A percentile compares a stretch with the other conserved stretches of the same genome.
phyloP scores from a whole-genome alignment of 2,113 vertebrate species.

The Mellivora capensis region DNA sequence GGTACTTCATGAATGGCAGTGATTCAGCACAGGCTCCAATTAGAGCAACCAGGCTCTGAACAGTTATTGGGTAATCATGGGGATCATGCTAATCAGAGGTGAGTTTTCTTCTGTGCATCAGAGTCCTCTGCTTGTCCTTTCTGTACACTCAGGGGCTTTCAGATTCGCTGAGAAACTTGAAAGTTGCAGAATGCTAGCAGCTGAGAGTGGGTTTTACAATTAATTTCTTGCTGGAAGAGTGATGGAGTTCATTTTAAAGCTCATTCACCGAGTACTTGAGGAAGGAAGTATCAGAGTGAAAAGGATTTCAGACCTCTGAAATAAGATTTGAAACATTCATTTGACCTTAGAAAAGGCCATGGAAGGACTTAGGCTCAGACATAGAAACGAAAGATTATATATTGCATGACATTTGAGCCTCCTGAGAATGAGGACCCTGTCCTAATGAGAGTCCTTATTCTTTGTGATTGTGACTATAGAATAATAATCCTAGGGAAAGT shows the following conservation, averaged over 20 bases:
- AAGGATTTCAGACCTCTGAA: conserved; percentile 1
- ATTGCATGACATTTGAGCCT: neutral
- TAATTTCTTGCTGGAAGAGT: neutral
- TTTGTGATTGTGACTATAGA: neutral
- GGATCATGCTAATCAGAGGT: neutral
- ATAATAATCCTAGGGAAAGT: neutral
- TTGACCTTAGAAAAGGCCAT: neutral
- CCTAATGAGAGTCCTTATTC: neutral
- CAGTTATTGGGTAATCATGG: neutral
- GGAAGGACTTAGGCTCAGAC: neutral
- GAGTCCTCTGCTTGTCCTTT: neutral
- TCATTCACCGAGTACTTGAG: neutral
- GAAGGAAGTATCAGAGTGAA: neutral
- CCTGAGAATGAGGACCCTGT: neutral
- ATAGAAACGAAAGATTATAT: neutral
- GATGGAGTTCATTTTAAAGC: conserved; percentile 2
- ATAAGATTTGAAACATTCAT: neutral
- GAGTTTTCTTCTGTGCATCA: neutral
- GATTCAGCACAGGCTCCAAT: neutral
- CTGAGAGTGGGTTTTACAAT: neutral
- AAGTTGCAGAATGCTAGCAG: neutral
- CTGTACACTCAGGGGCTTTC: neutral
- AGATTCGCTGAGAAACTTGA: neutral
- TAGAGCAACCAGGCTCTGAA: neutral
- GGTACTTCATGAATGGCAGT: neutral